phyloP scores from a whole-genome alignment of 2,113 vertebrate species.

The Pleuronectes platessa region DNA sequence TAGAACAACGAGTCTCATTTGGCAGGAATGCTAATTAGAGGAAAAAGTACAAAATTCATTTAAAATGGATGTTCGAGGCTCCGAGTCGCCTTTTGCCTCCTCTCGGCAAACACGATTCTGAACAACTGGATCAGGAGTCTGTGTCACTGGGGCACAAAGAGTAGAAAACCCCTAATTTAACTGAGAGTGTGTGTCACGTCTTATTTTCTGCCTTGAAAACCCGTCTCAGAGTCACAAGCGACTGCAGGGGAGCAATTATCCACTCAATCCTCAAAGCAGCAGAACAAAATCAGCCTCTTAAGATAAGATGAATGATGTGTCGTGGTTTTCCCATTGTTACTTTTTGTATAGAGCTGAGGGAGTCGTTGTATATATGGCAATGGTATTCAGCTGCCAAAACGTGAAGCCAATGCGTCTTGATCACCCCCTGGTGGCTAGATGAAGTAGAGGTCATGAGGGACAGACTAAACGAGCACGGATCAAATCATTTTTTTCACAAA shows the following conservation, averaged over 20 bases:
- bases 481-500: too few species aligned
- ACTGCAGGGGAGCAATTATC: constrained; percentile 1
- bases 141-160: not conserved
- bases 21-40: constrained; percentile 41
- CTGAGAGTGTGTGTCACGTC: not conserved
- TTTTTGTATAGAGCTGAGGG: not conserved
- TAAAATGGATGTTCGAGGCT: constrained; percentile 23
- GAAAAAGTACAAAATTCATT: constrained; percentile 1
- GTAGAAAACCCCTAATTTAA: not conserved
- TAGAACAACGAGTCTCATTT: constrained; percentile 51
- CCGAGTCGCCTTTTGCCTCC: not conserved
- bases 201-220: not conserved
- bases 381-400: too few species aligned
- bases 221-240: not conserved
- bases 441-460: too few species aligned
- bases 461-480: too few species aligned
- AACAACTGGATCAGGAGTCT: not conserved
- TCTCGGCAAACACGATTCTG: not conserved
- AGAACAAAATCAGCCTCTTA: not conserved
- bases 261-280: not conserved
- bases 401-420: too few species aligned
- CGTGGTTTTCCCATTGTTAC: not conserved
- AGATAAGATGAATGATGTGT: not conserved
- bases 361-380: not conserved
- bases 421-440: too few species aligned